Conservation (phyloP, 2,113 vertebrate species). For the Chunga burmeisteri region DNA sequence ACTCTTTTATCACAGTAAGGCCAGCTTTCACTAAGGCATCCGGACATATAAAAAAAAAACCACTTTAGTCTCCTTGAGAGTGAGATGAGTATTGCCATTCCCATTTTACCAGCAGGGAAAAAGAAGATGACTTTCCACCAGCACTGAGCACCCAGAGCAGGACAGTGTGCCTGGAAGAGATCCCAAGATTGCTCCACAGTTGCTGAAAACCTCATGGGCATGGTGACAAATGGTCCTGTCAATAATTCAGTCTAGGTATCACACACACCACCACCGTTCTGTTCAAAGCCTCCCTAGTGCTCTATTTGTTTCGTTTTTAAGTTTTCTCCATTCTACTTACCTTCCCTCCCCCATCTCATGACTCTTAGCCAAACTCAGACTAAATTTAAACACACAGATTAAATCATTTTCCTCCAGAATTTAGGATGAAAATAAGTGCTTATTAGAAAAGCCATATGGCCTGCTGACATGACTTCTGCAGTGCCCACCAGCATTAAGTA, state of each 20-base stretch:
- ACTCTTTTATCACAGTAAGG: background rate
- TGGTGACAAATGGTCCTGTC: background rate
- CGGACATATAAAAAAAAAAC: background rate
- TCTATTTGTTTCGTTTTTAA: background rate
- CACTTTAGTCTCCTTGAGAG: background rate
- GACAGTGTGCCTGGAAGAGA: background rate
- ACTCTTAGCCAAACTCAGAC: background rate
- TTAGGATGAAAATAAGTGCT: background rate
- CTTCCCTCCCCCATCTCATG: rapidly evolving
- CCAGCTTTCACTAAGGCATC: background rate
- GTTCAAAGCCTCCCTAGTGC: background rate
- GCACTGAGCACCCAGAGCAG: background rate
- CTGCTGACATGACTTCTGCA: background rate
- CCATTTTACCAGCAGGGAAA: background rate
- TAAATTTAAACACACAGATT: background rate
- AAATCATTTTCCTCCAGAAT: background rate
- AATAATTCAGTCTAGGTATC: background rate
- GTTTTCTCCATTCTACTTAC: background rate
- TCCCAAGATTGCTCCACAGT: background rate
- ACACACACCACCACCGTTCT: background rate
- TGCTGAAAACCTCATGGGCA: background rate
- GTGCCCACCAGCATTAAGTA: background rate
- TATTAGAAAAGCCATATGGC: background rate
- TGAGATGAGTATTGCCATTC: background rate
- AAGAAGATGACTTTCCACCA: background rate